Base-by-base conservation (phyloP, 2,113 vertebrate species). In the Symphodus melops region DNA sequence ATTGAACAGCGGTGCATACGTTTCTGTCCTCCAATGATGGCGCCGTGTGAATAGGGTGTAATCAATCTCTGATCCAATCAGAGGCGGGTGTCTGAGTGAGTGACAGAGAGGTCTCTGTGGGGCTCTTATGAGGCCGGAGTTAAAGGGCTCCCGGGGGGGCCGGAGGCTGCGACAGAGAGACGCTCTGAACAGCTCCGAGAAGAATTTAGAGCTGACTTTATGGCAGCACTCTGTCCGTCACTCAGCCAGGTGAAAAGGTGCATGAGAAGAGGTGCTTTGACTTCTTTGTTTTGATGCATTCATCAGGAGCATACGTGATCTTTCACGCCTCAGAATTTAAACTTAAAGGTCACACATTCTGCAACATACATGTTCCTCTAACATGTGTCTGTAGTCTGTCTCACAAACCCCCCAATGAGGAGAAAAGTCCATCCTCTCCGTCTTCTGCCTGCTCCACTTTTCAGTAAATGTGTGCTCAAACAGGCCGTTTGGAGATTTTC, bases 1-100 rank as follows among this genome's bases (percentile, higher is more conserved):
- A 93, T 92, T 95, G 94, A 95, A 94, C 92, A 84, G 66, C 23
- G 33, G 91, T 92, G 93, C 91, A 82, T 90, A 90, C 86, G 84
- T 85, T 55, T 56, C 83, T 79, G 52, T 75, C 91, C 90, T 85
- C 93, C 92, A 91, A 93, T 80, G 84, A 75, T 21, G 69, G 84
- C 81, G 81, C 88, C 61, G 64, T 86, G 69, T 94, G 93, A 95
- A 95, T 94, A 86, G 89, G 80, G 88, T 85, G 89, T 91, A 94
- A 95, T 95, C 94, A 95, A 92, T 95, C 93, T 94, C 79, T 94
- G 93, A 95, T 94, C 96, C 95, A 95, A 95, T 96, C 95, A 94
- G 92, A 93, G 93, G 86, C 78, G 86, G 85, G 85, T 60, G 92
- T 94, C 92, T 54, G 84, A 92, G 86, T 87, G 89, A 94, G 84